phyloP scores from a whole-genome alignment of 2,888 invertebrate genomes.

The Acleris emargana region DNA sequence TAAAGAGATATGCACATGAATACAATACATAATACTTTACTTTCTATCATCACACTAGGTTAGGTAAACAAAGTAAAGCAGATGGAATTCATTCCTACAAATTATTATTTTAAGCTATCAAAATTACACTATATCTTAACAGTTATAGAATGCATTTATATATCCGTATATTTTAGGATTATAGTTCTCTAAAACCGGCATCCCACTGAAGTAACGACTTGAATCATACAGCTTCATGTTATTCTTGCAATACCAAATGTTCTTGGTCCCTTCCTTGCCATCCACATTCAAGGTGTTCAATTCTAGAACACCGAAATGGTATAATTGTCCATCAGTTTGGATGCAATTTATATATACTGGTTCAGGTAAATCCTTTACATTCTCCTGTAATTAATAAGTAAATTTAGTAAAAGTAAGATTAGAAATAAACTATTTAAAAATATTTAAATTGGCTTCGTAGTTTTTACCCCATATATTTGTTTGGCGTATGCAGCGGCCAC shows the following conservation, averaged over 20 bases:
- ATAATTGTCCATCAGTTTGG: constrained; percentile 90
- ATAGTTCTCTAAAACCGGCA: constrained; percentile 88
- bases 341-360: constrained; percentile 93
- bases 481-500: constrained; percentile 91
- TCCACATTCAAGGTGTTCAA: constrained; percentile 90
- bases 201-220: constrained; percentile 86
- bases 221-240: constrained; percentile 86
- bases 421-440: constrained; percentile 37
- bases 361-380: constrained; percentile 86
- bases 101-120: constrained; percentile 41
- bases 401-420: constrained; percentile 34
- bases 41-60: constrained; percentile 40
- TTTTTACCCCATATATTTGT: constrained; percentile 86
- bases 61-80: constrained; percentile 22
- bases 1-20: constrained; percentile 79
- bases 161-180: constrained; percentile 91
- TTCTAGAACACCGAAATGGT: constrained; percentile 93
- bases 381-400: constrained; percentile 70
- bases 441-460: constrained; percentile 33
- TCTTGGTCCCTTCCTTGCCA: constrained; percentile 85
- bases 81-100: constrained; percentile 20
- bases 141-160: constrained; percentile 91
- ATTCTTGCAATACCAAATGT: constrained; percentile 91
- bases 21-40: constrained; percentile 67
- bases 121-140: constrained; percentile 57